Conservation (phyloP, 2,888 invertebrate species). For the Platypus cylindrus region DNA sequence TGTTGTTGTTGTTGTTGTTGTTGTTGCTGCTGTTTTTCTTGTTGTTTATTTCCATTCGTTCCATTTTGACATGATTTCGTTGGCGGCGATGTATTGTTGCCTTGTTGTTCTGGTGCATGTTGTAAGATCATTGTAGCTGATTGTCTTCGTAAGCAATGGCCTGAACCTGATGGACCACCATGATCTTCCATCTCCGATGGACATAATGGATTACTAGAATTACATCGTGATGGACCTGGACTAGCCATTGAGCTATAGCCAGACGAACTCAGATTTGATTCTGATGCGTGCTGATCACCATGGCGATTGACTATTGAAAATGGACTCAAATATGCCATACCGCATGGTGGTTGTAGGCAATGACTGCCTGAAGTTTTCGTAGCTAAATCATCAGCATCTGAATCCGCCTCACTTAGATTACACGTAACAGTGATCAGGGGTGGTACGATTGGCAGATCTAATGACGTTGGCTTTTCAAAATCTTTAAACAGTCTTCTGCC, state of each 20-base stretch:
- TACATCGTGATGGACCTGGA: constrained; percentile 70
- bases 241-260: constrained; percentile 80
- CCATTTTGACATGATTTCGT: constrained; percentile 3
- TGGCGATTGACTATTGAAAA: constrained; percentile 59
- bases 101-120: constrained; percentile 35
- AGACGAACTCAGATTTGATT: constrained; percentile 72
- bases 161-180: constrained; percentile 46
- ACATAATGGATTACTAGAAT: constrained; percentile 67
- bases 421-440: constrained; percentile 64
- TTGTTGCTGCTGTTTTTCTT: no score
- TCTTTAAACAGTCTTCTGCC: constrained; percentile 43
- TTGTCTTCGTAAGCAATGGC: constrained; percentile 36
- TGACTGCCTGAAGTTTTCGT: constrained; percentile 24
- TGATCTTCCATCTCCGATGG: constrained; percentile 65
- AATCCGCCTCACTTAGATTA: constrained; percentile 62
- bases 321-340: constrained; percentile 66
- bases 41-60: no score
- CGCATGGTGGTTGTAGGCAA: constrained; percentile 16
- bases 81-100: constrained; percentile 2
- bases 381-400: constrained; percentile 54
- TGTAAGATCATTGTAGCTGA: constrained; percentile 45
- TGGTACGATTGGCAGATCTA: constrained; percentile 49
- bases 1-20: background rate
- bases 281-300: constrained; percentile 66
- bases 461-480: constrained; percentile 48